These are phyloP conservation scores for Lycocerus yunnanus DNA, from an alignment of 2,888 invertebrate genomes.

Conservation along the genomic window DNA sequence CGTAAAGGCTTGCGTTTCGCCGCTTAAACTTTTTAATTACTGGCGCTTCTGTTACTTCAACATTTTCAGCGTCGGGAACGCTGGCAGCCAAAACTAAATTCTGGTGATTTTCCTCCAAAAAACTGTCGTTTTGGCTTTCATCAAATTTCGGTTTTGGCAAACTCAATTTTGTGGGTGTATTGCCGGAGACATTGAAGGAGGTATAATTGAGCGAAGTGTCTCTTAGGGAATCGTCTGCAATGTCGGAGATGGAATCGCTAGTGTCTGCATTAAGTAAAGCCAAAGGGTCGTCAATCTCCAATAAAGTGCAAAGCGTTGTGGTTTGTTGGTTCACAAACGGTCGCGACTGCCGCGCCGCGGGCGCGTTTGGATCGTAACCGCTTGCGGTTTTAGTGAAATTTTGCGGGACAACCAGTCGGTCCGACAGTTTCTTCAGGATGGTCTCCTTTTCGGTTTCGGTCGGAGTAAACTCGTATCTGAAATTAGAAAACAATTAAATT, in stretches of 20 bases:
- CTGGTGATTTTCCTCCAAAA: not conserved
- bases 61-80: conserved; percentile 1
- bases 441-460: conserved; percentile 72
- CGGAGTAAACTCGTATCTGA: conserved; percentile 74
- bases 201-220: conserved; percentile 14
- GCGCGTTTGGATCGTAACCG: conserved; percentile 59
- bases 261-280: conserved; percentile 59
- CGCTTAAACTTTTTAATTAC: conserved; percentile 54
- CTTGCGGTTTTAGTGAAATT: conserved; percentile 81
- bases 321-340: conserved; percentile 73
- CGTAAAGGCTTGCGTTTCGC: conserved; percentile 54
- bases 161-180: conserved; percentile 29
- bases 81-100: not conserved
- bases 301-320: conserved; percentile 65
- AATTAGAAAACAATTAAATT: not conserved
- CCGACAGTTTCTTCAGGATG: conserved; percentile 67
- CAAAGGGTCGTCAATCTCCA: conserved; percentile 83
- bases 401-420: conserved; percentile 71
- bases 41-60: conserved; percentile 15
- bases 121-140: not conserved
- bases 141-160: conserved; percentile 44
- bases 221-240: not conserved
- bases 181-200: not conserved
- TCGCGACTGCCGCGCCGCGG: conserved; percentile 52
- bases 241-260: conserved; percentile 4